Percentiles rank a stretch among this genome's conserved stretches.
phyloP scores from a whole-genome alignment of 2,888 invertebrate species.

The Aspidapion aeneum region DNA sequence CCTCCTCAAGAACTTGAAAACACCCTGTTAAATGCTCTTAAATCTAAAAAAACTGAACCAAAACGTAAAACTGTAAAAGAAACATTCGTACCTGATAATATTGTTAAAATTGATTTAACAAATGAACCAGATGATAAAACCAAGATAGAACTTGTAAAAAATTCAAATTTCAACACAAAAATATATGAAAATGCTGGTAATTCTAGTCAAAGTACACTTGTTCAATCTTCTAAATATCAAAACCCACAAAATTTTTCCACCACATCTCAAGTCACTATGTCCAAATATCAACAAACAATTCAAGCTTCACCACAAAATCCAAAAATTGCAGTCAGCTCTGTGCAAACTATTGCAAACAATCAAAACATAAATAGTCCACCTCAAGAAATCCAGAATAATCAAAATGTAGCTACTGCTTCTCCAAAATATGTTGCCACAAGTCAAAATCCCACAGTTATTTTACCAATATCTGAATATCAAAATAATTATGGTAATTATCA shows the following conservation, averaged over 20 bases:
- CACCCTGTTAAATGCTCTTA: conserved; percentile 18
- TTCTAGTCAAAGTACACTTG: neutral
- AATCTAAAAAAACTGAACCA: conserved; percentile 15
- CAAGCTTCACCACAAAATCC: conserved; percentile 16
- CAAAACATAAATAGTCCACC: conserved; percentile 6
- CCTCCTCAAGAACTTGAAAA: conserved; percentile 40
- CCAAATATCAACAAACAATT: neutral
- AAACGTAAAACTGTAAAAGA: conserved; percentile 4
- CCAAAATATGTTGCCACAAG: conserved; percentile 19
- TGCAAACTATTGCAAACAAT: conserved; percentile 16
- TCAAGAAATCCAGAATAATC: conserved; percentile 4
- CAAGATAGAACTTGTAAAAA: conserved; percentile 34
- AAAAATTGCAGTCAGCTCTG: conserved; percentile 8
- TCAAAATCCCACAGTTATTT: conserved; percentile 35
- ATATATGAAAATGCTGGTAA: conserved; percentile 33
- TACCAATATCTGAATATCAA: conserved; percentile 34
- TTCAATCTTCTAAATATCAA: neutral
- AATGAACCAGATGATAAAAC: conserved; percentile 33
- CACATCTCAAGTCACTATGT: neutral
- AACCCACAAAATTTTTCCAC: neutral
- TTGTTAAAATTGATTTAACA: conserved; percentile 42
- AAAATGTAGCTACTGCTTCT: neutral
- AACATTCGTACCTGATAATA: conserved; percentile 16
- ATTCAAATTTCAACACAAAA: conserved; percentile 23
- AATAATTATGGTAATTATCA: conserved; percentile 27